These are phyloP conservation scores for Osedax frankpressi DNA, from an alignment of 2,888 invertebrate species.

Conservation along the genomic window DNA sequence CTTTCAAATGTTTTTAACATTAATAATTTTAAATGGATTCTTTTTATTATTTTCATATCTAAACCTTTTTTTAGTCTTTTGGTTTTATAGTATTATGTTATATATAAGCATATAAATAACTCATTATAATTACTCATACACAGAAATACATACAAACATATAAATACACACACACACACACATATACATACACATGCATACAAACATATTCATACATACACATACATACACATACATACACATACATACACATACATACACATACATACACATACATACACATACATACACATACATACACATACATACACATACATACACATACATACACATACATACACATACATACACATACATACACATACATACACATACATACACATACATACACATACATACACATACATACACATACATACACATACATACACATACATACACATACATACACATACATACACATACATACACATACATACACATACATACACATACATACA, in stretches of 20 bases:
- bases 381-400: not conserved
- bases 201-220: not conserved
- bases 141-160: not conserved
- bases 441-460: not conserved
- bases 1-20: too few relatives aligned
- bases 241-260: not conserved
- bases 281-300: not conserved
- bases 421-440: not conserved
- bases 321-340: not conserved
- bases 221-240: not conserved
- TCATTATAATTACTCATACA: too few relatives aligned
- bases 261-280: not conserved
- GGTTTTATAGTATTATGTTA: too few relatives aligned
- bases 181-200: not conserved
- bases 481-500: not conserved
- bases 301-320: not conserved
- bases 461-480: not conserved
- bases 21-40: too few relatives aligned
- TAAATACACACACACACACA: not conserved
- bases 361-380: not conserved
- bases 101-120: too few relatives aligned
- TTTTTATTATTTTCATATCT: too few relatives aligned
- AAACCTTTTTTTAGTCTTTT: too few relatives aligned
- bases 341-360: not conserved
- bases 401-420: not conserved